Evolutionary conservation across 2,113 vertebrate species (phyloP).

Genomic region (Planiliza haematocheilus): DNA sequence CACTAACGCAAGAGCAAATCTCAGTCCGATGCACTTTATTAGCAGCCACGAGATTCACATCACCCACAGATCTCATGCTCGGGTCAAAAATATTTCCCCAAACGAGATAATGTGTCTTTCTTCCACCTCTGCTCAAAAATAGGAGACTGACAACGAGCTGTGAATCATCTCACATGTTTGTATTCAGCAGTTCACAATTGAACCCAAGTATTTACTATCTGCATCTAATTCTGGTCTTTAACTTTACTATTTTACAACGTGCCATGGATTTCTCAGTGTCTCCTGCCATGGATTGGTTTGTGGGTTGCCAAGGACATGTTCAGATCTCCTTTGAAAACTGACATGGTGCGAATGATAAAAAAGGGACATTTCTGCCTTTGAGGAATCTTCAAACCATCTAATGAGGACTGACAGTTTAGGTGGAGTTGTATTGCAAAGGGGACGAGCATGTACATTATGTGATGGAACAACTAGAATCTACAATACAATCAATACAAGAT

Average conservation of each 20-base stretch:
- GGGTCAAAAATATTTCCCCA: slow-evolving; percentile 43
- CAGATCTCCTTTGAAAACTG: not conserved
- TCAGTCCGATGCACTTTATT: slow-evolving; percentile 46
- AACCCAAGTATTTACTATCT: no score
- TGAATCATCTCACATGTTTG: not conserved
- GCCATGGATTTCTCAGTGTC: no score
- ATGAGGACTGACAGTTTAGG: slow-evolving; percentile 25
- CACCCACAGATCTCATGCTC: slow-evolving; percentile 45
- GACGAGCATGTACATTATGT: not conserved
- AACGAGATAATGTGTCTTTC: slow-evolving; percentile 18
- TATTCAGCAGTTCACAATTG: not conserved
- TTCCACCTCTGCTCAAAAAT: slow-evolving; percentile 24
- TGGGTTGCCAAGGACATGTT: not conserved
- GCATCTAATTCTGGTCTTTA: no score
- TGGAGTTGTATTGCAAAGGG: slow-evolving; percentile 19
- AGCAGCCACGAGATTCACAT: slow-evolving; percentile 57
- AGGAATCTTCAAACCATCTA: slow-evolving; percentile 29
- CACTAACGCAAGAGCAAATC: not conserved
- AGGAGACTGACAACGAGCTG: not conserved
- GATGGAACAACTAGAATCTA: no score
- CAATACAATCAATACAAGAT: no score
- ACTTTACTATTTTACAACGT: no score
- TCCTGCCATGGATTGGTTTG: not conserved
- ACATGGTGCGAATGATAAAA: slow-evolving; percentile 13
- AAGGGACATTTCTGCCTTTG: slow-evolving; percentile 42